These are phyloP conservation scores for Serranus cabrilla DNA, from an alignment of 2,797 vertebrate species.

Conservation along the genomic window DNA sequence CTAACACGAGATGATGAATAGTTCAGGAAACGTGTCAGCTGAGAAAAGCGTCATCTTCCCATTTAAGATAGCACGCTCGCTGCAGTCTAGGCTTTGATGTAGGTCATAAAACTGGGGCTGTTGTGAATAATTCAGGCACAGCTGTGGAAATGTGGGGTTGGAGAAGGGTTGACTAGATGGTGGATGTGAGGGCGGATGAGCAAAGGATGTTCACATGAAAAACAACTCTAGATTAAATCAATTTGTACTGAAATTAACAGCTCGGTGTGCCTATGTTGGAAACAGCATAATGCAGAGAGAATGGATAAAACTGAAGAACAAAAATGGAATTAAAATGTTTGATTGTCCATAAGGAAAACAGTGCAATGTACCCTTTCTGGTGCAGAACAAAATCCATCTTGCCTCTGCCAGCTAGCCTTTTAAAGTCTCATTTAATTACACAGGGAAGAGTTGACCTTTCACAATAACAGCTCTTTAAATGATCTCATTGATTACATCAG, in stretches of 20 bases:
- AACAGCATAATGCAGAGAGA: not conserved
- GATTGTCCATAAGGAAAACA: not conserved
- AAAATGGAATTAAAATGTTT: not conserved
- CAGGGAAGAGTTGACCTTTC: slow-evolving; percentile 15
- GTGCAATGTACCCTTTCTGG: not conserved
- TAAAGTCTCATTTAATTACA: slow-evolving; percentile 1
- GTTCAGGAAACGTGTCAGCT: slow-evolving; percentile 36
- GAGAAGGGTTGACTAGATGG: slow-evolving; percentile 49
- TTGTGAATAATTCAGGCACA: slow-evolving; percentile 84
- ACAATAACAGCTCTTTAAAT: slow-evolving; percentile 1
- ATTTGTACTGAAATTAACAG: slow-evolving; percentile 16
- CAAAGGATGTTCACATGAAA: slow-evolving; percentile 39
- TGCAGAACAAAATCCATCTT: not conserved
- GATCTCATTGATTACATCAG: not conserved
- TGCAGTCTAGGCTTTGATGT: slow-evolving; percentile 75
- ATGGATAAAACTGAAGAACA: not conserved
- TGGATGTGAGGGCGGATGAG: slow-evolving; percentile 28
- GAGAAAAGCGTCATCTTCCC: slow-evolving; percentile 46
- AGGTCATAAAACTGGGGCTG: slow-evolving; percentile 84
- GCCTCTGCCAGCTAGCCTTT: not conserved
- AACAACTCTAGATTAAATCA: slow-evolving; percentile 26
- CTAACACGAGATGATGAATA: slow-evolving; percentile 49
- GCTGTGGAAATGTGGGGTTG: slow-evolving; percentile 65
- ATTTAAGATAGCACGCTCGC: slow-evolving; percentile 50
- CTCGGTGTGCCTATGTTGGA: not conserved